These are phyloP conservation scores for Dermatemys mawii DNA, from an alignment of 2,113 vertebrate genomes.

Conservation along the genomic window DNA sequence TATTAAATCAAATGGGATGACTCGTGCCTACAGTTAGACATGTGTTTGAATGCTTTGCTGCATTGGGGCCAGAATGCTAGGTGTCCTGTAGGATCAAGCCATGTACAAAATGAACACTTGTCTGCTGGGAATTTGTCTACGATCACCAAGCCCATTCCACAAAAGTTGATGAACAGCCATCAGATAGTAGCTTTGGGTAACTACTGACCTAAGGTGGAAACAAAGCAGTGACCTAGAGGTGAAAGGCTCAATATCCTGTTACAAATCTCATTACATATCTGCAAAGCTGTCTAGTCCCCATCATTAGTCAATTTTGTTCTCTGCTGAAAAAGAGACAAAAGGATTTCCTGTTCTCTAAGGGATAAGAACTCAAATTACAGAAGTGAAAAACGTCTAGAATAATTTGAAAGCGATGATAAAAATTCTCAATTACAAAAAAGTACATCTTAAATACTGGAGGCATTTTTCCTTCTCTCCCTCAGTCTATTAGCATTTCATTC, in stretches of 20 bases:
- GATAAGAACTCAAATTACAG: slow-evolving; percentile 31
- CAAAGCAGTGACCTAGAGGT: slow-evolving; percentile 36
- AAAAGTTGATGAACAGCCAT: neutral
- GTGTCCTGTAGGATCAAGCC: neutral
- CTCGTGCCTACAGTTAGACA: neutral
- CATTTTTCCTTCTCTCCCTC: neutral
- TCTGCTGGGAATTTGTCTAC: neutral
- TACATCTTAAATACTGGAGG: neutral
- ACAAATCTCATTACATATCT: slow-evolving; percentile 45
- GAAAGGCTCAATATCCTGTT: slow-evolving; percentile 54
- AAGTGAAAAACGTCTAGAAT: neutral
- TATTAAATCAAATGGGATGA: neutral
- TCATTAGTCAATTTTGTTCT: neutral
- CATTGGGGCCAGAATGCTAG: neutral
- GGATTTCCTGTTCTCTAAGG: slow-evolving; percentile 37
- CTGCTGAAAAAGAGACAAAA: slow-evolving; percentile 40
- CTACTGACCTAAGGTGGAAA: neutral
- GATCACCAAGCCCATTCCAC: neutral
- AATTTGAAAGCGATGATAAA: slow-evolving; percentile 53
- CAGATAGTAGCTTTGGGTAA: neutral
- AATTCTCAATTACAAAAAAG: slow-evolving; percentile 28
- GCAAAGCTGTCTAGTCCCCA: slow-evolving; percentile 25
- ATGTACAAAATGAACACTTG: fast-evolving
- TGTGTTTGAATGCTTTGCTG: neutral
- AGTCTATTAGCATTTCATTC: slow-evolving; percentile 17